Base-by-base conservation (phyloP, 2,113 vertebrate species). In the Corythaixoides concolor region DNA sequence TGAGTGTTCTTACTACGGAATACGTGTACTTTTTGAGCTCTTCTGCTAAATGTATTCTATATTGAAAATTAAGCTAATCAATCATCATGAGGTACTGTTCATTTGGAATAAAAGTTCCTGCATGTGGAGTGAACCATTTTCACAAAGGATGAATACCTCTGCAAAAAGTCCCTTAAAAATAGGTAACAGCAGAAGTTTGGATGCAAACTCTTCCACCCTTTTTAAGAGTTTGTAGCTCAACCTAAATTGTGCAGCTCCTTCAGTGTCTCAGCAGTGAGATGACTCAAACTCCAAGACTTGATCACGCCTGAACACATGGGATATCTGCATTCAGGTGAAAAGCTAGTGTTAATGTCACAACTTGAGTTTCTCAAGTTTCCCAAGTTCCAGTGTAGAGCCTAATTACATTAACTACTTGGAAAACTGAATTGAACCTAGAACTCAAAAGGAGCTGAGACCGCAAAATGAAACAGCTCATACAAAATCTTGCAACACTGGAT, bases 291-390 rank as follows among this genome's bases (percentile, higher is more conserved):
- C 37, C 26, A 56, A 22, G 78, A 52, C 11, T 7, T 52, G 28
- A 21, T 22, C 67, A 41, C 3, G 35, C 15, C 52, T 45, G 16
- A 47, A 37, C 20, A 39, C 28, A 6, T 0, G 0, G 17, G 39
- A 14, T 30, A 39, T 14, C 22, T 75, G 45, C 21, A 60, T 17
- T 66, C 67, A 30, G 5, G 8, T 35, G 45, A 24, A 74, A 50
- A 47, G 11, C 20, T 37, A 33, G 3, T 26, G n/a, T 37, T 60
- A 43, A 66, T 23, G 14, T 60, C 39, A n/a, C 0, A 0, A 30
- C 41, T 27, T 8, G 1, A 52, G 23, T 62, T 66, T 62, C 80
- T 35, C 32, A 28, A 10, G 22, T 83, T 78, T 60, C 80, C 33
- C 32, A 28, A 10, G 22, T 83, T 78, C 55, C 76, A 43, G 11